Evolutionary conservation across 2,113 vertebrate species (phyloP), one percentile per base, ranked within the genome.

Genomic region (Elanus axillaris): DNA sequence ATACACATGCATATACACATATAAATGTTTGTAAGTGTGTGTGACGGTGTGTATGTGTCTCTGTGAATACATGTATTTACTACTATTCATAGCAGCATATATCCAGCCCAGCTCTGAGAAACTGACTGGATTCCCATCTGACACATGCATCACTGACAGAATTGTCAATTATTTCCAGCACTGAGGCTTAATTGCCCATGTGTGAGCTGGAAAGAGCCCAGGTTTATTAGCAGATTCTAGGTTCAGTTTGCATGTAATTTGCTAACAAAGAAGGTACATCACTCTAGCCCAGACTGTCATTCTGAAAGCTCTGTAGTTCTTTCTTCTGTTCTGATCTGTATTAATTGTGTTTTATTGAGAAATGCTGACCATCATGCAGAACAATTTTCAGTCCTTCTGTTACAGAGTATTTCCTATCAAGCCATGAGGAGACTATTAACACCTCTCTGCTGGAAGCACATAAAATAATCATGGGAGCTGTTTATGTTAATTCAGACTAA

Each of bases 401-500:
- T 66, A 40, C 18, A 58, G 67, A 26, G 1, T 48, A 93, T 93
- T 76, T 55, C 42, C 52, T 67, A 42, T 77, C 34, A 83, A 91
- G 22, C 18, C 84, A 71, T 67, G 77, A 95, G 69, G 29, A 95
- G 53, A 71, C 62, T 94, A 85, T 92, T 97, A 96, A 91, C 59
- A 85, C 50, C 40, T 97, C 79, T 90, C 85, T 81, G 63, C 45
- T 85, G 87, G 42, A 93, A 95, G 52, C 50, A 45, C 59, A 68
- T 87, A 48, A 52, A 93, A 90, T 67, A 96, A 86, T 85, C 86
- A 85, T 74, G 62, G 94, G 95, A 96, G 60, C 69, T 79, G 81
- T 95, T 96, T 88, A 73, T 96, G 90, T 81, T 96, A 94, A 96
- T 97, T 68, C 34, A 76, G 64, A 75, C 77, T 59, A 81, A 88